Percentiles rank a stretch among this genome's conserved stretches.
Conservation (phyloP, 1,140 invertebrate species). For the Subanguina moxae region DNA sequence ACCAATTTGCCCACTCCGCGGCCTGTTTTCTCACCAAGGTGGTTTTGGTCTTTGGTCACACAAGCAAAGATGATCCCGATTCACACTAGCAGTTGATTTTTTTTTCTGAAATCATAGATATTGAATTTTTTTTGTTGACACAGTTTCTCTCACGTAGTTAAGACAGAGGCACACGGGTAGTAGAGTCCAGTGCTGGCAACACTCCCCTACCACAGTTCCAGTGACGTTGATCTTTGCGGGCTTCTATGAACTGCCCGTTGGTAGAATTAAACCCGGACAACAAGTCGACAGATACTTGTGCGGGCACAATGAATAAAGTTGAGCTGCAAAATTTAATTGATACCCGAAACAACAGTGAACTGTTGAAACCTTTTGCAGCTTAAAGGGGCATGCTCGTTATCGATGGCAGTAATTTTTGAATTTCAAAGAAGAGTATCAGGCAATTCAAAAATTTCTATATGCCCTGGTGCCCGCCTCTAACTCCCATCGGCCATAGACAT, state of each 20-base stretch:
- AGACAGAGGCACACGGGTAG: background rate
- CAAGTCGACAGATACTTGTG: constrained; percentile 7
- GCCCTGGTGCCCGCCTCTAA: too few relatives aligned
- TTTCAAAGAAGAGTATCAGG: too few relatives aligned
- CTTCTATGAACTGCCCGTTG: background rate
- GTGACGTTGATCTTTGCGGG: constrained; percentile 5
- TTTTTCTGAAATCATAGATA: too few relatives aligned
- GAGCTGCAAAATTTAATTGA: too few relatives aligned
- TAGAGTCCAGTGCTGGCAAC: background rate
- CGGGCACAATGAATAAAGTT: too few relatives aligned
- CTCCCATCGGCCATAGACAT: too few relatives aligned
- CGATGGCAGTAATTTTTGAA: too few relatives aligned
- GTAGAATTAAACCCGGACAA: constrained; percentile 2
- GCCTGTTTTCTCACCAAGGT: background rate
- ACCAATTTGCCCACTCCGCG: background rate
- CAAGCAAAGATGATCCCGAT: background rate
- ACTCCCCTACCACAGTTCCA: background rate
- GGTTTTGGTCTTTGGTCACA: background rate
- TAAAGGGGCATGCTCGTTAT: too few relatives aligned
- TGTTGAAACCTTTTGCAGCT: too few relatives aligned
- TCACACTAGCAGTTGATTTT: background rate
- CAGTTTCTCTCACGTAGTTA: background rate
- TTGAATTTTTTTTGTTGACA: background rate
- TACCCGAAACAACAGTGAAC: too few relatives aligned
- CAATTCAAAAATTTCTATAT: too few relatives aligned